Percentiles rank a stretch among this genome's conserved stretches.
Conservation (phyloP, 1,140 invertebrate species). For the Sminthurides bifidus region DNA sequence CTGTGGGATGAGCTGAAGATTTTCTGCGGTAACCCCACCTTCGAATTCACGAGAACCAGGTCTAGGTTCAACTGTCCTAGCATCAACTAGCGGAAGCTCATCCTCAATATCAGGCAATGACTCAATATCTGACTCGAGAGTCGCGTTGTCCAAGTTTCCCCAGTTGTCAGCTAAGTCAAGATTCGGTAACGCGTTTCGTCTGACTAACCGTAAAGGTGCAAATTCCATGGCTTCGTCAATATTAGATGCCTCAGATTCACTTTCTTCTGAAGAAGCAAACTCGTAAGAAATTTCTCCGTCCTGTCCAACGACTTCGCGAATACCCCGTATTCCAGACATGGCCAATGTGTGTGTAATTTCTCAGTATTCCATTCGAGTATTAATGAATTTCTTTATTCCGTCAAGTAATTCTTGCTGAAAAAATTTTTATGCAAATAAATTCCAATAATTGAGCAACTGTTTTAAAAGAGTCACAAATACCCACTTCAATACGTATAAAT, state of each 20-base stretch:
- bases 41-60: neutral
- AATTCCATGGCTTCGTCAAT: neutral
- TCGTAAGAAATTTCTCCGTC: constrained; percentile 10
- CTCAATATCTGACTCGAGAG: too few species aligned
- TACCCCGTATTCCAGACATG: constrained; percentile 1
- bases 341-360: neutral
- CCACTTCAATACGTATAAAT: too few species aligned
- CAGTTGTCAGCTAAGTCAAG: neutral
- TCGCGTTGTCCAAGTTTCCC: neutral
- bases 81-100: too few species aligned
- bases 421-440: too few species aligned
- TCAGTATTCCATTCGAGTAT: too few species aligned
- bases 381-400: too few species aligned
- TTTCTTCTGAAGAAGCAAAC: constrained; percentile 9
- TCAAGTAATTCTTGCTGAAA: too few species aligned
- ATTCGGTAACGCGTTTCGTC: constrained; percentile 1
- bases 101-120: too few species aligned
- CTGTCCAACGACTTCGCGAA: constrained; percentile 4
- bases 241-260: neutral
- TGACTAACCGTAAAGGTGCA: neutral
- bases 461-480: too few species aligned
- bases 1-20: neutral
- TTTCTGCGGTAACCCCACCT: neutral
- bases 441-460: too few species aligned
- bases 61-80: neutral